phyloP scores from a whole-genome alignment of 2,113 vertebrate species.

The Sakesphorus luctuosus region DNA sequence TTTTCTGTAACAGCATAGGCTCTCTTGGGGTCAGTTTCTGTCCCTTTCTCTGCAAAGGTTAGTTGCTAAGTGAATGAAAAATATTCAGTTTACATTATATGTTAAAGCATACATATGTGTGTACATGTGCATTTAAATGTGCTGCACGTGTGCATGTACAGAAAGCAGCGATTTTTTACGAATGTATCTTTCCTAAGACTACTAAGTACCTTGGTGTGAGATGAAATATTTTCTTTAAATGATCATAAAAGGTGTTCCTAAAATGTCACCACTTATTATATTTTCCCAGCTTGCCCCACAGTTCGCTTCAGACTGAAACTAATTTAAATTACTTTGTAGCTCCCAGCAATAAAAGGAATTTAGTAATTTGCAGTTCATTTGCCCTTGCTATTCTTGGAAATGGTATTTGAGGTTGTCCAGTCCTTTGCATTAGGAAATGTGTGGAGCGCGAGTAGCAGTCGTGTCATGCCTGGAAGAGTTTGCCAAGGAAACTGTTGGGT shows the following conservation, averaged over 20 bases:
- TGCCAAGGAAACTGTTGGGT: constrained; percentile 55
- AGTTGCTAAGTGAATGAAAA: not conserved
- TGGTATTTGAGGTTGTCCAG: constrained; percentile 29
- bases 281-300: constrained; percentile 50
- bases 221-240: constrained; percentile 44
- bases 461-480: constrained; percentile 59
- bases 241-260: constrained; percentile 51
- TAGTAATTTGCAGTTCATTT: constrained; percentile 63
- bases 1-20: not conserved
- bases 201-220: not conserved
- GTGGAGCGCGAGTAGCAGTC: not conserved
- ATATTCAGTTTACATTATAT: not conserved
- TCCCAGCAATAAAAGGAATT: constrained; percentile 65
- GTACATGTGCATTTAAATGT: not conserved
- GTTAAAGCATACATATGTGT: not conserved
- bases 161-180: not conserved
- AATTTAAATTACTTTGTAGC: constrained; percentile 65
- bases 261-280: constrained; percentile 58
- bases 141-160: not conserved
- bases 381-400: constrained; percentile 55
- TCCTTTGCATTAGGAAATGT: constrained; percentile 32
- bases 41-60: not conserved
- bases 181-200: not conserved
- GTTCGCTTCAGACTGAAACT: constrained; percentile 51
- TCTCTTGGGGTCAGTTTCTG: not conserved